Evolutionary conservation across 1,140 invertebrate genomes (phyloP), one percentile per base, ranked within the genome.

Genomic region (Coptotermes formosanus): DNA sequence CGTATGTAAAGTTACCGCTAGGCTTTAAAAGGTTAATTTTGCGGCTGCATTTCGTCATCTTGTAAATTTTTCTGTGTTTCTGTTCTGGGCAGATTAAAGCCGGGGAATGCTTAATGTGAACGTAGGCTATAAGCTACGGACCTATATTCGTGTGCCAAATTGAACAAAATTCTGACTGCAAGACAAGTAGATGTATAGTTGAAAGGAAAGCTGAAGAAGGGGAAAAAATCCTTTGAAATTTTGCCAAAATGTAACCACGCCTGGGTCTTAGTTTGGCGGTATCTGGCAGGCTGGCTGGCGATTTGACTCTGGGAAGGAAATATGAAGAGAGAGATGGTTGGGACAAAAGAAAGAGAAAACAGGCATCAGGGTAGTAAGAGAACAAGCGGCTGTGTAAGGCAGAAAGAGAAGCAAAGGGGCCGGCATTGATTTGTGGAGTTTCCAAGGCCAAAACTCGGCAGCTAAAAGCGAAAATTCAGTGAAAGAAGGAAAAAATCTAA

Each of bases 81-180:
- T 48, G 14, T 12, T 48, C 14, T 48, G 45, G 11, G 45, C 14
- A 48, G 45, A 38, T 38, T 38, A 38, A 38, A 38, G 38, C 38
- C 38, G 38, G 38, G 38, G 38, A 38, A 38, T 38, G 38, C 38
- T 38, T 38, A 38, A 38, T 38, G 38, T 38, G 38, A 38, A 2
- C 38, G 38, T 38, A 38, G 4, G 38, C 19, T 55, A 16, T 55
- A 55, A 55, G 14, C n/a, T 30, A 75, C 9, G 14, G 64, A 75
- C 25, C 25, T 30, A 75, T 75, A 75, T 30, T 30, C n/a, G 3
- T 7, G 64, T 75, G 64, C 64, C 25, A 75, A 75, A 75, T 30
- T 75, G 64, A 75, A 75, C 25, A 30, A 75, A 75, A 75, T 75
- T 75, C 64, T 75, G 64, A n/a, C 64, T 75, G 64, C n/a, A 75